Conservation (phyloP, 2,113 vertebrate species). For the Coptodon bakossiorum region DNA sequence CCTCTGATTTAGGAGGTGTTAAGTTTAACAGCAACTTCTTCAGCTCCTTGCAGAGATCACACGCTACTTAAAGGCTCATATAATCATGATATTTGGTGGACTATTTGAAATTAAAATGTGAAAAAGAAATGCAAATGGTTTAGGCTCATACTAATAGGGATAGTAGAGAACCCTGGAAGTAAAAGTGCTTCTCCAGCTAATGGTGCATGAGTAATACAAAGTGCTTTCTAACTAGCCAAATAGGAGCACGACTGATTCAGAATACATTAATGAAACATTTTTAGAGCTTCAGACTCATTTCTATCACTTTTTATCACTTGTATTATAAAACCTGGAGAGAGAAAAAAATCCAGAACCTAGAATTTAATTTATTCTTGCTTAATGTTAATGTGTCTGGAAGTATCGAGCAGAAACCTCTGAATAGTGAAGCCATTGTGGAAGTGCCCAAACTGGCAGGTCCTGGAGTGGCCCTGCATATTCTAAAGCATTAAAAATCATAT, state of each 20-base stretch:
- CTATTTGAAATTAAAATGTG: neutral
- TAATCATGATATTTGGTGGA: neutral
- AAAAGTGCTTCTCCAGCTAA: neutral
- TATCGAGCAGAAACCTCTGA: neutral
- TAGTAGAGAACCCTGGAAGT: neutral
- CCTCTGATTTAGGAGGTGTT: neutral
- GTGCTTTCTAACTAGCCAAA: neutral
- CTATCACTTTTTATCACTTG: neutral
- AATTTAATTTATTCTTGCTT: neutral
- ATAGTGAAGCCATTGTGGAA: neutral
- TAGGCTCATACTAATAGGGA: neutral
- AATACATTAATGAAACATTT: neutral
- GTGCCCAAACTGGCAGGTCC: neutral
- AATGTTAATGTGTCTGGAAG: neutral
- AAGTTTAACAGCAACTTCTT: neutral
- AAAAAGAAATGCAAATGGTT: neutral
- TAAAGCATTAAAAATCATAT: neutral
- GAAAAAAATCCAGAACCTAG: neutral
- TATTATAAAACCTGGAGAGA: neutral
- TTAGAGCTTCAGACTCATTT: neutral
- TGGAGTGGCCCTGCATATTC: neutral
- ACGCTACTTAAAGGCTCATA: neutral
- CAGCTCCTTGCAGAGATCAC: neutral
- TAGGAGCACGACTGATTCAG: neutral
- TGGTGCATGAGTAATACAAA: neutral